Base-by-base conservation (phyloP, 2,113 vertebrate species). In the Mola mola region DNA sequence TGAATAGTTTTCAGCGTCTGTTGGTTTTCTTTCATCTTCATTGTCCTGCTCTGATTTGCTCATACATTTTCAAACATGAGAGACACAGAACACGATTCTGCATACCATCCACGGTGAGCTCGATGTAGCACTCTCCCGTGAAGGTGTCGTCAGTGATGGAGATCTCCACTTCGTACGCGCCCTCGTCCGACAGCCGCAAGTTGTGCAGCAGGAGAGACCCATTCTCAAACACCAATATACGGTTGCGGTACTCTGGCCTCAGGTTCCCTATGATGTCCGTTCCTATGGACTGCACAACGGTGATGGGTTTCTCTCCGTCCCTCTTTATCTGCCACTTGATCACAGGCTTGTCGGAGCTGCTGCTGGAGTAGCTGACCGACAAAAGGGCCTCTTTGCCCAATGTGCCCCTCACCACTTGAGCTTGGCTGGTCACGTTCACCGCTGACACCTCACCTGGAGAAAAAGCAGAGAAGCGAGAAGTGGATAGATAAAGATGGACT, bases 91-190 rank as follows among this genome's bases (percentile, higher is more conserved):
- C 26, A 28, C 8, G 4, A 4, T 7, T 26, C 15, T 28, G 26
- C 89, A 81, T 93, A 98, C 97, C 94, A 49, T 99, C 96, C 34
- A 99, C 97, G 0, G 95, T 98, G 73, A 99, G 95, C 72, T 96
- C 93, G 72, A 98, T 95, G 84, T 92, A 91, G 82, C 91, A 93
- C 88, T 97, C 96, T 9, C 96, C 97, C 0, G 97, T 96, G 88
- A 98, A 98, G 2, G 93, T 96, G 85, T 98, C 97, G 0, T 97
- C 97, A 0, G 97, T 99, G 88, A 98, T 99, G 87, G 96, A 98
- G 81, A 98, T 95, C 90, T 99, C 96, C 11, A 98, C 97, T 72
- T 97, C 95, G 0, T 99, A 99, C 1, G 89, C 91, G 0, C 97
- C 96, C 68, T 98, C 97, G 0, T 99, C 97, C 0, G 94, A 86